Conservation (phyloP, 2,888 invertebrate genomes). For the Julus scanicus region DNA sequence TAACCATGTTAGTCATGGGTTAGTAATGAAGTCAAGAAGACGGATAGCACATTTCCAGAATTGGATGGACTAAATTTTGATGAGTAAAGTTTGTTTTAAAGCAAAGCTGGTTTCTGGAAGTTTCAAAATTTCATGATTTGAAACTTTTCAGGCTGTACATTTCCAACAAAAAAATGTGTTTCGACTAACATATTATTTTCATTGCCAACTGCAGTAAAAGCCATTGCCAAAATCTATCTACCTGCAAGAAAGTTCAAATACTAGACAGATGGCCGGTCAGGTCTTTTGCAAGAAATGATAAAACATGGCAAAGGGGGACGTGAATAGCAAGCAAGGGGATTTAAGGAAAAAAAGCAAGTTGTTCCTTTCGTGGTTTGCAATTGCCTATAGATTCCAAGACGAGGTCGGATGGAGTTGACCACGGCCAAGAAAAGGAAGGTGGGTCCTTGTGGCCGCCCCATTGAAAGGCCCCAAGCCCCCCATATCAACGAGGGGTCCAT, state of each 20-base stretch:
- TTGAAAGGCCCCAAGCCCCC: neutral
- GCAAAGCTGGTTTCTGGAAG: too few species aligned
- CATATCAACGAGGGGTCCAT: neutral
- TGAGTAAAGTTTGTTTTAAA: too few species aligned
- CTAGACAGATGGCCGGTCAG: constrained; percentile 16
- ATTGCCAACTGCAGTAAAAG: neutral
- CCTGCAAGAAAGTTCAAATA: neutral
- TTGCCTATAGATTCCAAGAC: constrained; percentile 27
- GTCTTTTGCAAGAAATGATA: neutral
- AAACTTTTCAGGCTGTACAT: too few species aligned
- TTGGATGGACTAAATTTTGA: too few species aligned
- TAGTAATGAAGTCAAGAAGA: too few species aligned
- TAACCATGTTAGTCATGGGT: too few species aligned
- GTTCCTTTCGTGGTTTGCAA: constrained; percentile 41
- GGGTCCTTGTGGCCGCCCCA: constrained; percentile 38
- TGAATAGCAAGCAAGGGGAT: constrained; percentile 16
- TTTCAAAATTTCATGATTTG: too few species aligned
- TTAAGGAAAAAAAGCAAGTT: constrained; percentile 18
- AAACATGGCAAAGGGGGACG: neutral
- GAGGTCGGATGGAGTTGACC: constrained; percentile 32
- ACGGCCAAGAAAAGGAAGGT: constrained; percentile 30
- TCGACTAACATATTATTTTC: neutral
- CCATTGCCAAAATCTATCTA: neutral
- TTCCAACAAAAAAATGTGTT: too few species aligned
- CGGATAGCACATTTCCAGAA: too few species aligned